Conservation (phyloP, 2,797 vertebrate genomes). For the Chiroxiphia lanceolata region DNA sequence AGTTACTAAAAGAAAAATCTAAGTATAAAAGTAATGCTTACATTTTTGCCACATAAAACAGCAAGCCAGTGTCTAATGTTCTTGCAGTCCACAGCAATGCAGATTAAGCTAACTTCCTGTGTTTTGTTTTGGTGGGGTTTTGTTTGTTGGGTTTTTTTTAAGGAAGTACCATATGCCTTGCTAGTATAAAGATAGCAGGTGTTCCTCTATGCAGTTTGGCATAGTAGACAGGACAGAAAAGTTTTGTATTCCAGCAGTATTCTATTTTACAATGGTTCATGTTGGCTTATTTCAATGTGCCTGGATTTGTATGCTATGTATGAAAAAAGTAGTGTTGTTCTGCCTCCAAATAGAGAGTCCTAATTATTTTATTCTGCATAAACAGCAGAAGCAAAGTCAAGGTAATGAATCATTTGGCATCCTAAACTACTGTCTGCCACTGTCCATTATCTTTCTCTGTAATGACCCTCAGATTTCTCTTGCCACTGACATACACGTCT, state of each 20-base stretch:
- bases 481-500: not conserved
- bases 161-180: not conserved
- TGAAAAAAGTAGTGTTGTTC: not conserved
- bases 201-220: not conserved
- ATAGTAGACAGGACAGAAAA: not conserved
- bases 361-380: not conserved
- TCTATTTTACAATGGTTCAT: not conserved
- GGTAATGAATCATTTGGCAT: not conserved
- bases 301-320: not conserved
- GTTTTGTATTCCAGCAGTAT: not conserved
- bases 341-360: not conserved
- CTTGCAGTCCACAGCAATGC: accelerated
- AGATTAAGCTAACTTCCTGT: not conserved
- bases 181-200: not conserved
- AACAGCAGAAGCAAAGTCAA: not conserved
- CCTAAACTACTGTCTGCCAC: not conserved
- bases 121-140: not conserved
- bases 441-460: not conserved
- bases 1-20: not conserved
- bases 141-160: not conserved
- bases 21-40: not conserved
- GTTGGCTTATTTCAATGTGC: not conserved
- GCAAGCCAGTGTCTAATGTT: not conserved
- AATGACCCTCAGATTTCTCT: not conserved
- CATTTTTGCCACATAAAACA: not conserved